phyloP scores from a whole-genome alignment of 2,888 invertebrate genomes.

The Cremastinae sp. region DNA sequence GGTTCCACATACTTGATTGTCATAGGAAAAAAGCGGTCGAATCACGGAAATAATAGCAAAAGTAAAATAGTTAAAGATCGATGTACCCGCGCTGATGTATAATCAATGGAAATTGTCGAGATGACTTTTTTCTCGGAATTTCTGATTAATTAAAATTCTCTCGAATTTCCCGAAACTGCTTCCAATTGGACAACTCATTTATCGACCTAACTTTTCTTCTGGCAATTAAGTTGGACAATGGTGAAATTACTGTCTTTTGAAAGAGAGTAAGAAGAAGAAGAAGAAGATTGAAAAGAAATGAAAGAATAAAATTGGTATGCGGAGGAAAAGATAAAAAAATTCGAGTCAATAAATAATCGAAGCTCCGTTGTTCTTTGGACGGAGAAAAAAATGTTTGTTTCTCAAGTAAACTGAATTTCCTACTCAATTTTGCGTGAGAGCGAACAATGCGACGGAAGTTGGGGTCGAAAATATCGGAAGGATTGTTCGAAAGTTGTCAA shows the following conservation, averaged over 20 bases:
- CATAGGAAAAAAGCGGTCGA: conserved; percentile 8
- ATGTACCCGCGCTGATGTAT: not conserved
- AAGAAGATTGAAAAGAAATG: conserved; percentile 13
- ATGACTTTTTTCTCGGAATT: not conserved
- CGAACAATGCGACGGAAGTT: not conserved
- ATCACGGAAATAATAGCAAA: not conserved
- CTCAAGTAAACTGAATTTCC: not conserved
- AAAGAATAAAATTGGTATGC: too few species aligned
- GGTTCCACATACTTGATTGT: not conserved
- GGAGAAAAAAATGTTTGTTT: not conserved
- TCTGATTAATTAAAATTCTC: not conserved
- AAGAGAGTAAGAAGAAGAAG: conserved; percentile 10
- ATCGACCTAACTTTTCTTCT: not conserved
- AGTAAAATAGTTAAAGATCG: not conserved
- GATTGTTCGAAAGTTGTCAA: conserved; percentile 1
- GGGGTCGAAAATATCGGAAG: conserved; percentile 19
- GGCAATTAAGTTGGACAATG: not conserved
- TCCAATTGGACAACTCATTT: not conserved
- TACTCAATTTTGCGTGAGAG: not conserved
- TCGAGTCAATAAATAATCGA: not conserved
- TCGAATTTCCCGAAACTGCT: not conserved
- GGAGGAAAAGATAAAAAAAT: too few species aligned
- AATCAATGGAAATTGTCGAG: not conserved
- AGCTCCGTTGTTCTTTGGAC: not conserved
- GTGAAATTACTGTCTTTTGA: conserved; percentile 16